Base-by-base conservation (phyloP, 2,888 invertebrate genomes). In the Eilema caniola region DNA sequence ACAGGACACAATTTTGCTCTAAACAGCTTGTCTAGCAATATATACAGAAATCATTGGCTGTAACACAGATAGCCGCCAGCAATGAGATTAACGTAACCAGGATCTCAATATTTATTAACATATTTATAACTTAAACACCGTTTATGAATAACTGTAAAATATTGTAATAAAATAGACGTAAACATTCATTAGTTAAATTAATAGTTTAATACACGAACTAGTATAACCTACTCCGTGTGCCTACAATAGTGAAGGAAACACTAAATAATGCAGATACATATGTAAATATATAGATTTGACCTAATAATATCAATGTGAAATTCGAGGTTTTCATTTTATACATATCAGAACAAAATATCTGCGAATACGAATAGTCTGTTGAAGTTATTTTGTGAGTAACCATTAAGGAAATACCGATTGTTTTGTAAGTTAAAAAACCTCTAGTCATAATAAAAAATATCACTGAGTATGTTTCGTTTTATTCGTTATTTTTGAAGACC, bases 351-450 rank as follows among this genome's bases (percentile, higher is more conserved):
- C 83, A 84, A 88, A 90, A 91, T 91, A 91, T 90, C 90, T 83
- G 83, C 87, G 82, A 90, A 85, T 81, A 83, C 82, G 80, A 84
- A 85, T 80, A 75, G 86, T 89, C 89, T 88, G 87, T 92, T 88
- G 80, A 86, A 80, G 85, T 91, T 91, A 92, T 93, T 93, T 92
- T 93, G 92, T 91, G 86, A 90, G 85, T 84, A 78, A 81, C 78
- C 77, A 75, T 82, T 83, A 90, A 90, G 87, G 85, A 84, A 89
- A 89, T 85, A 89, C 88, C 85, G 86, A 89, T 93, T 93, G 90
- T 94, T 96, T 96, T 96, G 96, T 96, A 96, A 96, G 91, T 96
- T 95, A 95, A 96, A 96, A 96, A 95, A 96, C 96, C 96, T 96
- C 96, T 96, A 96, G 96, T 96, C 96, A 96, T 95, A 96, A 96